phyloP scores from a whole-genome alignment of 2,113 vertebrate genomes.

The Brachionichthys hirsutus region DNA sequence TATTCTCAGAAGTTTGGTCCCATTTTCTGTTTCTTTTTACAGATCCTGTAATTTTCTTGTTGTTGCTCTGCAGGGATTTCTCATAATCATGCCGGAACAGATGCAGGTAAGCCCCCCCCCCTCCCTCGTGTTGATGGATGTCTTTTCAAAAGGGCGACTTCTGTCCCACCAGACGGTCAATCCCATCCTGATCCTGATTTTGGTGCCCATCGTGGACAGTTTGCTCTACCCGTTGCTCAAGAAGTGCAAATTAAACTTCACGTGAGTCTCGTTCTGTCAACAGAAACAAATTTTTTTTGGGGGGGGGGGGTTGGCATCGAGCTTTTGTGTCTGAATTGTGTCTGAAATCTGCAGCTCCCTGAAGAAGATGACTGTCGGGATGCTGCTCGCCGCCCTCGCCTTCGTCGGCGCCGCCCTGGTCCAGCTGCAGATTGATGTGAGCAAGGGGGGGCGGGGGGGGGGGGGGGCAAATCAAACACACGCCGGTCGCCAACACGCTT shows the following conservation, averaged over 20 bases:
- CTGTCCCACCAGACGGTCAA: constrained; percentile 83
- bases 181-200: constrained; percentile 85
- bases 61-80: constrained; percentile 74
- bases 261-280: constrained; percentile 76
- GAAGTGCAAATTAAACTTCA: constrained; percentile 90
- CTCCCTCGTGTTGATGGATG: too few relatives aligned
- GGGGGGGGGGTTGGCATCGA: too few relatives aligned
- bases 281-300: too few relatives aligned
- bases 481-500: neutral
- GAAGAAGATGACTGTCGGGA: constrained; percentile 90
- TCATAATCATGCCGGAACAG: constrained; percentile 89
- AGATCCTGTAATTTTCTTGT: neutral
- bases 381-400: constrained; percentile 88
- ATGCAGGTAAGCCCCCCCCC: constrained; percentile 87
- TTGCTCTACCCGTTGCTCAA: constrained; percentile 86
- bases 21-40: too few relatives aligned
- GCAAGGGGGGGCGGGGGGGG: constrained; percentile 27
- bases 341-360: constrained; percentile 78
- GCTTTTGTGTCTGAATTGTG: constrained; percentile 16
- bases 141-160: neutral
- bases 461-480: too few relatives aligned
- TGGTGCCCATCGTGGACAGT: constrained; percentile 87
- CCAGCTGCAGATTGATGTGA: constrained; percentile 91
- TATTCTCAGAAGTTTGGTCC: too few relatives aligned
- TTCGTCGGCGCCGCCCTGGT: constrained; percentile 88